Evolutionary conservation across 2,797 vertebrate genomes (phyloP).

Genomic region (Cirrhinus mrigala): DNA sequence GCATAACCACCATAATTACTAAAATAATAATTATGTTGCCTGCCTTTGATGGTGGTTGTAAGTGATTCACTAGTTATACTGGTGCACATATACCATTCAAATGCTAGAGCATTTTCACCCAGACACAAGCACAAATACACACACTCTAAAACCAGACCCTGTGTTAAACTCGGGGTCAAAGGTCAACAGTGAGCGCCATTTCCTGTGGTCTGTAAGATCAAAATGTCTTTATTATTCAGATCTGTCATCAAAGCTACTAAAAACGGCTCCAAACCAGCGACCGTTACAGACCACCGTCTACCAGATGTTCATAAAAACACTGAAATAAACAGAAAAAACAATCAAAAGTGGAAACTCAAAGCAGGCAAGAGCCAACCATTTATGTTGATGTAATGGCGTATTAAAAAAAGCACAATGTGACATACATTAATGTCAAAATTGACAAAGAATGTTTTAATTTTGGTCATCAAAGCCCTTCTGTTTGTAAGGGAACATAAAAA

Average conservation of each 20-base stretch:
- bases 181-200: conserved; percentile 77
- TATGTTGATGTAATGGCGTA: conserved; percentile 14
- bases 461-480: conserved; percentile 40
- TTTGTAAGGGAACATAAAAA: conserved; percentile 10
- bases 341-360: conserved; percentile 13
- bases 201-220: conserved; percentile 71
- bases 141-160: conserved; percentile 50
- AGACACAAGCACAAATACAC: conserved; percentile 15
- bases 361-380: not conserved
- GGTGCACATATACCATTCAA: not conserved
- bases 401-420: conserved; percentile 25
- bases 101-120: not conserved
- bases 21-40: not conserved
- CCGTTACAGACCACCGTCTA: conserved; percentile 48
- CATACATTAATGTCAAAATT: conserved; percentile 18
- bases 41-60: not conserved
- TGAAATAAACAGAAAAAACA: conserved; percentile 17
- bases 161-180: conserved; percentile 69
- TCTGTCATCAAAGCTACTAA: conserved; percentile 74
- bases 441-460: conserved; percentile 34
- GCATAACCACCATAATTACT: not conserved
- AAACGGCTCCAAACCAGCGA: conserved; percentile 66
- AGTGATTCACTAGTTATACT: not conserved
- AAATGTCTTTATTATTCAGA: conserved; percentile 74
- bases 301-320: conserved; percentile 74